Evolutionary conservation across 1,140 invertebrate species (phyloP).

Genomic region (Platyscapa corneri): DNA sequence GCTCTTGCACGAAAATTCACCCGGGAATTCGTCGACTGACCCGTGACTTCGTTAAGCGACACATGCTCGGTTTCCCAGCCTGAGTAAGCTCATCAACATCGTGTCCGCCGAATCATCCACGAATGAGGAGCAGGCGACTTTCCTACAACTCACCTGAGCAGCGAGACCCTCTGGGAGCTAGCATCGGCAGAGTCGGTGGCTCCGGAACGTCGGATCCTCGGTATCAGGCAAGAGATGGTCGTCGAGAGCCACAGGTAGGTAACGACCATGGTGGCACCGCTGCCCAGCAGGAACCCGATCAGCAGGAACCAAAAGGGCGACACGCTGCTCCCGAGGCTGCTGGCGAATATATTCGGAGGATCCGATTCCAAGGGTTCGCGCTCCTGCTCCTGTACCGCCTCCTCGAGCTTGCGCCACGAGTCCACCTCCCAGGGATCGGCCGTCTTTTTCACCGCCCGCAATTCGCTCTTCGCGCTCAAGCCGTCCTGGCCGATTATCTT

Average conservation of each 20-base stretch:
- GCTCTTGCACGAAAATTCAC: too few relatives aligned
- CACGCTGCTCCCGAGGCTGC: constrained; percentile 19
- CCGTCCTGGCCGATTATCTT: constrained; percentile 23
- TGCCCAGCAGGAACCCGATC: constrained; percentile 63
- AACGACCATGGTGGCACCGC: constrained; percentile 58
- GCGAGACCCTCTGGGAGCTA: constrained; percentile 59
- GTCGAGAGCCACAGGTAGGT: constrained; percentile 64
- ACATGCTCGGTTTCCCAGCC: too few relatives aligned
- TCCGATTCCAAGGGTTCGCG: background rate
- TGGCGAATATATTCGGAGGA: background rate
- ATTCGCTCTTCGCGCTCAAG: background rate
- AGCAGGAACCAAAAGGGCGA: constrained; percentile 63
- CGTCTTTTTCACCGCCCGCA: background rate
- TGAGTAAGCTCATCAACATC: too few relatives aligned
- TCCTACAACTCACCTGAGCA: constrained; percentile 54
- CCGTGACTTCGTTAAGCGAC: too few relatives aligned
- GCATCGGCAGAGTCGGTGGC: constrained; percentile 48
- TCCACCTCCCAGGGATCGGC: constrained; percentile 31
- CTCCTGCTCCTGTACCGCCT: constrained; percentile 24
- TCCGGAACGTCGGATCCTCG: constrained; percentile 49
- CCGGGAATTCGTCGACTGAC: too few relatives aligned
- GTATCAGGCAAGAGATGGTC: constrained; percentile 54
- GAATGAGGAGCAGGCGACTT: background rate
- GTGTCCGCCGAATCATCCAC: background rate
- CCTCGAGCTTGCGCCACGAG: constrained; percentile 45